phyloP scores from a whole-genome alignment of 2,888 invertebrate genomes.

The Belgica antarctica region DNA sequence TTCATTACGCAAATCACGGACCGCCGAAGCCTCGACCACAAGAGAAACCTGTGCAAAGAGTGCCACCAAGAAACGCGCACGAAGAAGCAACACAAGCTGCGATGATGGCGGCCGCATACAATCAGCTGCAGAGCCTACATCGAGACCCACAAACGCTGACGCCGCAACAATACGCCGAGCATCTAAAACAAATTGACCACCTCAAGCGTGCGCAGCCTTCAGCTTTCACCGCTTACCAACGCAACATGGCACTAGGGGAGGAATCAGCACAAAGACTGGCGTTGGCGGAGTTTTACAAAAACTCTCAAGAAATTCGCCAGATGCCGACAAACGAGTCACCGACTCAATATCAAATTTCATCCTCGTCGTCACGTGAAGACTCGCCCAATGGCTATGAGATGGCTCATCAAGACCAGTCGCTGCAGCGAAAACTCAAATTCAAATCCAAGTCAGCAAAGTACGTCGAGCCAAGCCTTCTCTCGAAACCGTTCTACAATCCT shows the following conservation, averaged over 20 bases:
- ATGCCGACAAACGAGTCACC: neutral
- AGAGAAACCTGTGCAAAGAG: neutral
- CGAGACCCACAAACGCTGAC: neutral
- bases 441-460: slow-evolving; percentile 36
- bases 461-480: slow-evolving; percentile 20
- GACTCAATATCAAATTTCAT: neutral
- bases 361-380: slow-evolving; percentile 12
- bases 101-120: slow-evolving; percentile 18
- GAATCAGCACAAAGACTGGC: neutral
- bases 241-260: too few species aligned
- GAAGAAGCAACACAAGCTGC: neutral
- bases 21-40: neutral
- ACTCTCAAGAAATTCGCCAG: slow-evolving; percentile 19
- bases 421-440: slow-evolving; percentile 27
- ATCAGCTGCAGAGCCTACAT: slow-evolving; percentile 27
- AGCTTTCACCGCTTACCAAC: neutral
- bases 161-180: slow-evolving; percentile 30
- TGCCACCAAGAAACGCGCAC: neutral
- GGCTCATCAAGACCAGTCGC: neutral
- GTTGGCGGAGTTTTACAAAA: neutral
- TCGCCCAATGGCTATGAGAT: neutral
- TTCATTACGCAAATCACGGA: neutral
- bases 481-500: slow-evolving; percentile 29
- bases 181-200: slow-evolving; percentile 4
- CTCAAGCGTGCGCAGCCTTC: neutral